Percentiles rank a stretch among this genome's conserved stretches.
Evolutionary conservation across 1,140 invertebrate genomes (phyloP).

Genomic region (Augochlora pura): DNA sequence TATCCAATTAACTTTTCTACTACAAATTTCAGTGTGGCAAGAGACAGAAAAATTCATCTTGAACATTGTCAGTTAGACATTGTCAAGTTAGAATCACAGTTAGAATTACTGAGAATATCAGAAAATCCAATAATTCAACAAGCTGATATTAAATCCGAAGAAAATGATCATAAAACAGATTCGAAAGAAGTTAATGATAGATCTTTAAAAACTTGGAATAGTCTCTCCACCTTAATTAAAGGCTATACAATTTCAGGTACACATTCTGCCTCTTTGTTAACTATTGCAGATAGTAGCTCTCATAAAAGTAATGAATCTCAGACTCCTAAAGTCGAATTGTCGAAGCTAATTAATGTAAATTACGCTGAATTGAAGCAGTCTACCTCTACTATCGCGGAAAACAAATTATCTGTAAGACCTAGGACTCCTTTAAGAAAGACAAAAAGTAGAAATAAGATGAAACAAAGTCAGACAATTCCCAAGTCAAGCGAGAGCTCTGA

Average conservation of each 20-base stretch:
- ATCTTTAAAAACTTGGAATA: conserved; percentile 69
- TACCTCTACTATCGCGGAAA: not conserved
- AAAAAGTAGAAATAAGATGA: conserved; percentile 49
- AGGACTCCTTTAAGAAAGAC: conserved; percentile 46
- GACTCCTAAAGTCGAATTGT: conserved; percentile 57
- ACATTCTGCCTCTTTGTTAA: conserved; percentile 22
- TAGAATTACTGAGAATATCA: conserved; percentile 37
- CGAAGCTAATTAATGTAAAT: conserved; percentile 70
- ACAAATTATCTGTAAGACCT: conserved; percentile 30
- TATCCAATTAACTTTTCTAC: conserved; percentile 70
- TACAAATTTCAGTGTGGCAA: conserved; percentile 23
- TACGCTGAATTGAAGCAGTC: conserved; percentile 63
- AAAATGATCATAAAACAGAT: conserved; percentile 20
- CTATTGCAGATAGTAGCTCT: conserved; percentile 5
- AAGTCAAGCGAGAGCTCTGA: conserved; percentile 54
- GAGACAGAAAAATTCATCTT: conserved; percentile 28
- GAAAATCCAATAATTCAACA: not conserved
- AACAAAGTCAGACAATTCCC: conserved; percentile 28
- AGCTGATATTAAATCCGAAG: not conserved
- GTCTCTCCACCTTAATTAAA: conserved; percentile 64
- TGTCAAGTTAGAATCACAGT: conserved; percentile 12
- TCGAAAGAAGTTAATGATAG: conserved; percentile 35
- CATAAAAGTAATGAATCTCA: conserved; percentile 25
- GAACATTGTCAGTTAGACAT: conserved; percentile 40
- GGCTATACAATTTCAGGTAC: conserved; percentile 18